These are phyloP conservation scores for Hyles euphorbiae DNA, from an alignment of 1,140 invertebrate genomes.

Conservation along the genomic window DNA sequence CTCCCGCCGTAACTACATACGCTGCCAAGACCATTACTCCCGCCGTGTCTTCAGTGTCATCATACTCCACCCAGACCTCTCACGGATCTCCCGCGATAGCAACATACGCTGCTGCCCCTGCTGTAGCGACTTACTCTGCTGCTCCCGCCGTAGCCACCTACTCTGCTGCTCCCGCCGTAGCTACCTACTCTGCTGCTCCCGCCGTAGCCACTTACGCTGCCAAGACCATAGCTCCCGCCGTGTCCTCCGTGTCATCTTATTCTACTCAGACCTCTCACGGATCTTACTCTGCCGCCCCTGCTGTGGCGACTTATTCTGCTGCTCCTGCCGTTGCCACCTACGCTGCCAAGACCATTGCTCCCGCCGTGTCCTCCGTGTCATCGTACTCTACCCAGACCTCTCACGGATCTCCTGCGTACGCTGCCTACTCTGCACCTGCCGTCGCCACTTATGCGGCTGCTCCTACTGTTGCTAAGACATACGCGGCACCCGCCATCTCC, in stretches of 20 bases:
- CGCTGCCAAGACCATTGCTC: slow-evolving; percentile 31
- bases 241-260: slow-evolving; percentile 47
- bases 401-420: slow-evolving; percentile 26
- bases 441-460: slow-evolving; percentile 24
- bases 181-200: slow-evolving; percentile 17
- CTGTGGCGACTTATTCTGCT: slow-evolving; percentile 10
- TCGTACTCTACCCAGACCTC: slow-evolving; percentile 42
- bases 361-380: slow-evolving; percentile 46
- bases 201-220: slow-evolving; percentile 28
- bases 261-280: slow-evolving; percentile 27
- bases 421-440: slow-evolving; percentile 20
- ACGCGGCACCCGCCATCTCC: slow-evolving; percentile 29
- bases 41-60: slow-evolving; percentile 52
- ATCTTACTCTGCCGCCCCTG: slow-evolving; percentile 7
- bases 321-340: slow-evolving; percentile 31
- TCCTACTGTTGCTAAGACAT: slow-evolving; percentile 16
- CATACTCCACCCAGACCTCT: slow-evolving; percentile 48
- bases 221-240: slow-evolving; percentile 23
- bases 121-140: slow-evolving; percentile 23
- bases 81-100: slow-evolving; percentile 23
- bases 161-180: slow-evolving; percentile 16
- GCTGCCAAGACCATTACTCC: slow-evolving; percentile 15
- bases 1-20: slow-evolving; percentile 28
- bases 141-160: slow-evolving; percentile 19
- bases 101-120: slow-evolving; percentile 23